A percentile compares a stretch with the other conserved stretches of the same genome.
These are phyloP conservation scores for Drosophila burlai DNA, from an alignment of 1,140 invertebrate genomes.

Conservation along the genomic window DNA sequence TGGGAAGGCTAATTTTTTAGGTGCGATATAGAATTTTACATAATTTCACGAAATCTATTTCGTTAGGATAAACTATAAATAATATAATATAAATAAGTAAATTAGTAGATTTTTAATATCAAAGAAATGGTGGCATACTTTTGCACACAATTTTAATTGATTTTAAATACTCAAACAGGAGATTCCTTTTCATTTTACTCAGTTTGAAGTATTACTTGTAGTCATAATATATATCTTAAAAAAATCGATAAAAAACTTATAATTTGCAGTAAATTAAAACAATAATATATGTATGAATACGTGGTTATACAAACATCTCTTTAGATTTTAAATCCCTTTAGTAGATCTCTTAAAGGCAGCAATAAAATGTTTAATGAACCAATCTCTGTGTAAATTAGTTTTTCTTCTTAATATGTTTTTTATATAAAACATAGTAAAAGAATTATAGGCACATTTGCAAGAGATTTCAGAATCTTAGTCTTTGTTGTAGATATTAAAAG, in stretches of 20 bases:
- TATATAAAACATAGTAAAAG: not conserved
- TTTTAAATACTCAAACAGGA: not conserved
- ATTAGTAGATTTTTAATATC: not conserved
- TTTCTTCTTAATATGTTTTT: not conserved
- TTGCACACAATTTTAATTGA: not conserved
- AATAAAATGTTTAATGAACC: not conserved
- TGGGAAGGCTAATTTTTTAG: not conserved
- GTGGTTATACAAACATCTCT: not conserved
- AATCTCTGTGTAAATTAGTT: not conserved
- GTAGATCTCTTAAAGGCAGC: not conserved
- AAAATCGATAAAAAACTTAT: not conserved
- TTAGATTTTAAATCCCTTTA: too few relatives aligned
- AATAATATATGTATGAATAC: not conserved
- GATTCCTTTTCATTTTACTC: not conserved
- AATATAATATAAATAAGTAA: not conserved
- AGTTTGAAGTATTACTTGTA: not conserved
- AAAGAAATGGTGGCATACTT: not conserved
- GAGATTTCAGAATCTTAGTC: too few relatives aligned
- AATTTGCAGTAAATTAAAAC: not conserved
- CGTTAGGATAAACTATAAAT: not conserved
- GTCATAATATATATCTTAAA: too few relatives aligned
- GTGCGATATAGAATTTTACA: accelerated
- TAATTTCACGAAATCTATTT: not conserved
- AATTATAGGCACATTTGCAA: too few relatives aligned
- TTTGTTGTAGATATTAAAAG: too few relatives aligned